Conservation (phyloP, 2,888 invertebrate species). For the Xestia c-nigrum region DNA sequence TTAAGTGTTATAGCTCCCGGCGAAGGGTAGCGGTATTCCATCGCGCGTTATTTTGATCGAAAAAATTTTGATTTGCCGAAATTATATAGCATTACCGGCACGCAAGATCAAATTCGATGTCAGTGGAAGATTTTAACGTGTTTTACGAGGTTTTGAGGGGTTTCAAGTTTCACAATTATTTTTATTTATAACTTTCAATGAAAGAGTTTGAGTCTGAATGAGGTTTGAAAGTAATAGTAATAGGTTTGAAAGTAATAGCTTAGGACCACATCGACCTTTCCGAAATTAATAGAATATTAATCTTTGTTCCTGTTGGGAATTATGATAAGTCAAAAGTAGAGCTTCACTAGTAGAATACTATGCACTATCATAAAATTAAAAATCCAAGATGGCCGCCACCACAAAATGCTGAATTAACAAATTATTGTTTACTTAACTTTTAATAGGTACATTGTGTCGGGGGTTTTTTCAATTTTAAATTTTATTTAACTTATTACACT, state of each 20-base stretch:
- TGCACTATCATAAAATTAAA: no score
- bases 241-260: neutral
- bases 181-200: constrained; percentile 17
- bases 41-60: constrained; percentile 37
- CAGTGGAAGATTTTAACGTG: constrained; percentile 10
- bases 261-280: neutral
- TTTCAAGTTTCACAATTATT: constrained; percentile 33
- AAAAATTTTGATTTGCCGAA: constrained; percentile 49
- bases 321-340: neutral
- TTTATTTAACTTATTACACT: neutral
- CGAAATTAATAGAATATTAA: neutral
- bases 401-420: no score
- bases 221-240: neutral
- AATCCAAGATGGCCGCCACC: no score
- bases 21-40: constrained; percentile 38
- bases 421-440: no score
- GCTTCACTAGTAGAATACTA: no score
- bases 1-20: constrained; percentile 74
- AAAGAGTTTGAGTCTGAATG: neutral
- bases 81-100: constrained; percentile 47
- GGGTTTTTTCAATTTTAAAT: no score
- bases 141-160: constrained; percentile 30
- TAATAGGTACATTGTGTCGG: no score
- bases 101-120: constrained; percentile 35
- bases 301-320: neutral